phyloP scores from a whole-genome alignment of 2,797 vertebrate species.

The Mormyrops attenuatus region DNA sequence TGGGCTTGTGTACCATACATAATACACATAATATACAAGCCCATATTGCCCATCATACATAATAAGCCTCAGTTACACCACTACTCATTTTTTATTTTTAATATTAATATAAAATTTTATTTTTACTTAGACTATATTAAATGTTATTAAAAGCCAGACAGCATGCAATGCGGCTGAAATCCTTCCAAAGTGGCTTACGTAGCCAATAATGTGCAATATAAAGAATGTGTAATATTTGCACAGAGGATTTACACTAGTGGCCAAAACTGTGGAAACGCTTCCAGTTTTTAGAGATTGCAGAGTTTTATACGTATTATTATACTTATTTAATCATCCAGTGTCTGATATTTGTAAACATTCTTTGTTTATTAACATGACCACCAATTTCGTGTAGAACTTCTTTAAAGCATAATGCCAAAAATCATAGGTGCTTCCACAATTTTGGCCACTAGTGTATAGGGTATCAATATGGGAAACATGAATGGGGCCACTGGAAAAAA shows the following conservation, averaged over 20 bases:
- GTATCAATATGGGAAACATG: background rate
- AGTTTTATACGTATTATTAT: background rate
- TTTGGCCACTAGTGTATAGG: background rate
- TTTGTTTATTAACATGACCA: background rate
- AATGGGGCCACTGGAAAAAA: background rate
- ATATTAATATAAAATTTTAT: background rate
- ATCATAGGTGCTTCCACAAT: background rate
- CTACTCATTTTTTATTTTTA: background rate
- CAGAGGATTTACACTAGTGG: background rate
- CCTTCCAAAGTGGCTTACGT: background rate
- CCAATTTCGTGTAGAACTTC: background rate
- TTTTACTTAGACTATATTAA: background rate
- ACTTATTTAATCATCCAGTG: background rate
- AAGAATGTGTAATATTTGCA: background rate
- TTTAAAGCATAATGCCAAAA: background rate
- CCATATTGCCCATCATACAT: background rate
- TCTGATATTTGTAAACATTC: background rate
- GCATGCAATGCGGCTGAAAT: background rate
- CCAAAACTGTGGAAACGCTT: background rate
- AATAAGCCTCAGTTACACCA: background rate
- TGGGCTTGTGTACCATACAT: background rate
- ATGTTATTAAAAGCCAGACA: background rate
- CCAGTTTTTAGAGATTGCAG: background rate
- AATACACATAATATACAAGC: background rate
- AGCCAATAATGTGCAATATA: background rate